Conservation (phyloP, 2,797 vertebrate genomes). For the Syngnathus acus region DNA sequence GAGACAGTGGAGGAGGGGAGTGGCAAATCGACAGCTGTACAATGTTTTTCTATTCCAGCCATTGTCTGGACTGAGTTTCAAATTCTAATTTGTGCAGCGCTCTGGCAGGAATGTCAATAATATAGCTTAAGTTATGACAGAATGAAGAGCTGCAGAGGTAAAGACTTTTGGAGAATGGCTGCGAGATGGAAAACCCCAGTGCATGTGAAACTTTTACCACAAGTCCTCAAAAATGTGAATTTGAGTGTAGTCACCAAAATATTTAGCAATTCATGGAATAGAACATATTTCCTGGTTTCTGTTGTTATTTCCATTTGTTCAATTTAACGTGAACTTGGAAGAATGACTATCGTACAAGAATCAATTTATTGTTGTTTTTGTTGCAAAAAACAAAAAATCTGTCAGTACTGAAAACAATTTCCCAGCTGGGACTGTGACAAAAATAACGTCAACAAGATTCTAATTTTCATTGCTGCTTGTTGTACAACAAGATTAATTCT, state of each 20-base stretch:
- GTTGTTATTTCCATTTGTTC: not conserved
- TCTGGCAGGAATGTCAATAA: slow-evolving; percentile 34
- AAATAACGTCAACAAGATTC: slow-evolving; percentile 4
- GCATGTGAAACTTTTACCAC: not conserved
- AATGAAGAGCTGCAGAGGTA: slow-evolving; percentile 18
- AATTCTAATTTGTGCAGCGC: slow-evolving; percentile 23
- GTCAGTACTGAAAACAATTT: not conserved
- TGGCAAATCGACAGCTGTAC: slow-evolving; percentile 59
- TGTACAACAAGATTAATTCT: slow-evolving; percentile 31
- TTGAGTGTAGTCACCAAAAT: not conserved
- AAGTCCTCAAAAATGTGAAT: not conserved
- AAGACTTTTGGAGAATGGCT: not conserved
- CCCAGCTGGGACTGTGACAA: not conserved
- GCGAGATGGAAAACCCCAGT: too few relatives aligned
- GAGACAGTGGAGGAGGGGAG: slow-evolving; percentile 22
- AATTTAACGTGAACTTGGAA: not conserved
- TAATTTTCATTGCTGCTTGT: slow-evolving; percentile 10
- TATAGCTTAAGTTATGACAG: slow-evolving; percentile 24
- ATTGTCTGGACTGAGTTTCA: slow-evolving; percentile 44
- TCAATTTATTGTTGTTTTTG: not conserved
- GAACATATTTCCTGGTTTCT: not conserved
- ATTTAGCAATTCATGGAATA: not conserved
- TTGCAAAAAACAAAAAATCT: not conserved
- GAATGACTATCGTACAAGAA: not conserved
- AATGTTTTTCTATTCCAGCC: slow-evolving; percentile 55